Conservation (phyloP, 2,888 invertebrate species). For the Pyrgus malvae region DNA sequence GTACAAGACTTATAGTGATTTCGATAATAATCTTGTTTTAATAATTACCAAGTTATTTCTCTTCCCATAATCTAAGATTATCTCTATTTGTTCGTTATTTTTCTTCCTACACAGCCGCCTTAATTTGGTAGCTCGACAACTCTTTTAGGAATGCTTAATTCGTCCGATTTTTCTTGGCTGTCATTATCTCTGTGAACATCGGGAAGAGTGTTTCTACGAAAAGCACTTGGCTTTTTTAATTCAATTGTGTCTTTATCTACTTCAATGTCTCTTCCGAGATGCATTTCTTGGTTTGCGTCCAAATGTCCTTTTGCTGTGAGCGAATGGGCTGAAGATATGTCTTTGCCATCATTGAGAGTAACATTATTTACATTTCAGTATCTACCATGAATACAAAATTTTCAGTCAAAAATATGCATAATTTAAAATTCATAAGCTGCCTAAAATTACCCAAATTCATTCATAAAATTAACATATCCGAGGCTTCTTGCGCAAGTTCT, state of each 20-base stretch:
- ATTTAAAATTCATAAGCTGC: constrained; percentile 28
- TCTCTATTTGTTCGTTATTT: constrained; percentile 73
- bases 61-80: constrained; percentile 76
- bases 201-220: constrained; percentile 27
- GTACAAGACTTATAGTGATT: constrained; percentile 71
- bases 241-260: constrained; percentile 25
- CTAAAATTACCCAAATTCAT: constrained; percentile 40
- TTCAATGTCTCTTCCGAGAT: constrained; percentile 15
- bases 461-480: constrained; percentile 50
- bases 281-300: constrained; percentile 22
- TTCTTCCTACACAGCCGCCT: constrained; percentile 59
- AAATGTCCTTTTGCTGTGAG: constrained; percentile 21
- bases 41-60: constrained; percentile 76
- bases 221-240: constrained; percentile 13
- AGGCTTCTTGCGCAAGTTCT: constrained; percentile 40
- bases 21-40: constrained; percentile 79
- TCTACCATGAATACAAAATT: neutral
- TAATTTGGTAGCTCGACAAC: constrained; percentile 72
- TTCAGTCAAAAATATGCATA: neutral
- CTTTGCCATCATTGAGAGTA: constrained; percentile 6
- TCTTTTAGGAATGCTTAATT: constrained; percentile 48
- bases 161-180: constrained; percentile 29
- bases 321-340: constrained; percentile 8
- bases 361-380: neutral
- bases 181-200: constrained; percentile 29